Evolutionary conservation across 2,113 vertebrate species (phyloP).

Genomic region (Castor canadensis): DNA sequence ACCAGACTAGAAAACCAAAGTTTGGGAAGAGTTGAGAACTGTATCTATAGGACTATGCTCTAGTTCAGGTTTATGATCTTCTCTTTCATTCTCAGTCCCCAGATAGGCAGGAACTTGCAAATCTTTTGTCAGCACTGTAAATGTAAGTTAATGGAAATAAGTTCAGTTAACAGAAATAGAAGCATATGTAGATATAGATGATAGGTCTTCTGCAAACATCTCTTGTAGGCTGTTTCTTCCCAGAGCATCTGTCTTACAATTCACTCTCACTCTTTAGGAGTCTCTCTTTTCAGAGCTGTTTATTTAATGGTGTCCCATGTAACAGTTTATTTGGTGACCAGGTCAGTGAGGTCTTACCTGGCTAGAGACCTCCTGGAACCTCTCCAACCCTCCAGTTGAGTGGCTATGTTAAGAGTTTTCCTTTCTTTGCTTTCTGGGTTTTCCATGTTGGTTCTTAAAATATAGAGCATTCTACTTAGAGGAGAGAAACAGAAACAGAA

Average conservation of each 20-base stretch:
- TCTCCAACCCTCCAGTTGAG: background rate
- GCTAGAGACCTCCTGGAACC: background rate
- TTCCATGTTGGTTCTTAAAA: background rate
- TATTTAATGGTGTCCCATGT: background rate
- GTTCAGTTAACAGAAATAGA: background rate
- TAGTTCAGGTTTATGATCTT: background rate
- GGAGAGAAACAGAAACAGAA: background rate
- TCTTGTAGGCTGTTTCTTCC: background rate
- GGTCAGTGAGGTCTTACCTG: background rate
- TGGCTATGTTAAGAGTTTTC: background rate
- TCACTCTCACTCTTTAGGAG: background rate
- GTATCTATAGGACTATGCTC: background rate
- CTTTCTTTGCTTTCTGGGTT: background rate
- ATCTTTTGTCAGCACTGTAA: background rate
- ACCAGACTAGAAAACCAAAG: background rate
- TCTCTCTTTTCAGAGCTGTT: background rate
- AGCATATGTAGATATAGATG: background rate
- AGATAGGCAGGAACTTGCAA: background rate
- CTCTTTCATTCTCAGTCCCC: background rate
- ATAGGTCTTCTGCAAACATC: background rate
- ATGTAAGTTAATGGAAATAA: conserved; percentile 20
- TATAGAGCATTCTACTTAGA: background rate
- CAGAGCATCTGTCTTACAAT: background rate
- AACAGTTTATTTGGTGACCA: background rate
- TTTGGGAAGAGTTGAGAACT: background rate